Evolutionary conservation across 2,797 vertebrate genomes (phyloP), one percentile per base, ranked within the genome.

Genomic region (Dipus sagitta): DNA sequence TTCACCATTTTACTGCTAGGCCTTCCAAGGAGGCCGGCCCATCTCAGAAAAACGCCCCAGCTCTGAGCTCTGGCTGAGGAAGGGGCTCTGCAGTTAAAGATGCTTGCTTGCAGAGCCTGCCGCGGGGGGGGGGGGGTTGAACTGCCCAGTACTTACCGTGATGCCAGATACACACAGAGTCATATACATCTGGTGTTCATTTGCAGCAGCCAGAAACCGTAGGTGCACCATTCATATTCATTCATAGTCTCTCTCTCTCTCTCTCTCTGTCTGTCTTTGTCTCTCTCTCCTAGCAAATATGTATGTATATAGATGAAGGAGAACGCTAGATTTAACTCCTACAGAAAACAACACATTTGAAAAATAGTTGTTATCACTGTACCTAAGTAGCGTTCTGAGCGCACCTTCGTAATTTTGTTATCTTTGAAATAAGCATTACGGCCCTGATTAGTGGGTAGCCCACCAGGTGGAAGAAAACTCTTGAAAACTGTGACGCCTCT

Each of bases 401-500:
- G 2, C 17, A 72, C 32, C 18, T 93, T 92, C 88, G 34, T 17
- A 92, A 86, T 70, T 90, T 60, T 62, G 28, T 72, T 75, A 76
- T 91, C 78, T 93, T 76, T 65, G 65, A 76, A 82, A 62, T n/a
- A 80, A 90, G 88, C 34, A 62, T 24, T 12, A 20, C 24, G 21
- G 42, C 80, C 62, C 87, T 88, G 42, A 75, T 68, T 90, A 91
- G 47, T 38, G 21, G 34, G 42, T 79, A 91, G 20, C 34, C n/a
- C 32, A 84, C 71, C 83, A 77, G 68, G 60, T 14, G 15, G 77
- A 88, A 80, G 24, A 93, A 70, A 72, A 78, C 42, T 47, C 88
- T 93, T 52, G 74, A 91, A 96, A 34, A 90, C 64, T 34, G 32
- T 32, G 76, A 86, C 67, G 74, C 47, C 65, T 88, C 20, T 88